Evolutionary conservation across 1,140 invertebrate species (phyloP).

Genomic region (Trichomalopsis sarcophagae): DNA sequence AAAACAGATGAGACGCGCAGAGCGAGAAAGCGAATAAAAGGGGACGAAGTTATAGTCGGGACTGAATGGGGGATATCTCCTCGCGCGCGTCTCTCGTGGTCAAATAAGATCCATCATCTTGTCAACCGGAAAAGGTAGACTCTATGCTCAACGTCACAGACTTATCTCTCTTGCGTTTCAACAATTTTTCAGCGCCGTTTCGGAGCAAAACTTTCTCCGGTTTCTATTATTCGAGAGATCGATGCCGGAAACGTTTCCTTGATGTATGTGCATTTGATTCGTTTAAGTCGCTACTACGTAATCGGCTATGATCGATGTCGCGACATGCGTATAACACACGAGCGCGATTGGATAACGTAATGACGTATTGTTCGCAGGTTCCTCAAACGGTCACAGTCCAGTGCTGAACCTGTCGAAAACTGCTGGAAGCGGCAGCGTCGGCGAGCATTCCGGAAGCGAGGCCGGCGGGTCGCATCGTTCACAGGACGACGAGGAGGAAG

Average conservation of each 20-base stretch:
- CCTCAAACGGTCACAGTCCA: slow-evolving; percentile 91
- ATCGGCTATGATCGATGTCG: background rate
- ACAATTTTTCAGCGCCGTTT: slow-evolving; percentile 51
- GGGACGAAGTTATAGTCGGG: slow-evolving; percentile 16
- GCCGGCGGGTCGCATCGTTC: slow-evolving; percentile 78
- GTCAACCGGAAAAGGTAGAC: slow-evolving; percentile 58
- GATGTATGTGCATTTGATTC: slow-evolving; percentile 34
- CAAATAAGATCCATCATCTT: slow-evolving; percentile 75
- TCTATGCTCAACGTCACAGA: slow-evolving; percentile 9
- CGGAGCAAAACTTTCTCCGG: background rate
- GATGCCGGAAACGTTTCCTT: slow-evolving; percentile 11
- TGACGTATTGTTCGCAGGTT: slow-evolving; percentile 78
- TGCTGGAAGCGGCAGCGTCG: slow-evolving; percentile 81
- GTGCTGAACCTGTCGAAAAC: slow-evolving; percentile 93
- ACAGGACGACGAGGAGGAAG: slow-evolving; percentile 81
- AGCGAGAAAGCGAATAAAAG: slow-evolving; percentile 18
- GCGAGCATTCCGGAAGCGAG: slow-evolving; percentile 79
- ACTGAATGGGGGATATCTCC: slow-evolving; percentile 36
- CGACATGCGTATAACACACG: too few species aligned
- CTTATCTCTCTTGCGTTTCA: slow-evolving; percentile 50
- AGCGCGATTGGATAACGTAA: background rate
- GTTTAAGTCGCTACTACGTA: background rate
- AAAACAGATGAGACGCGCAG: slow-evolving; percentile 58
- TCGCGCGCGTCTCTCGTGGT: slow-evolving; percentile 58
- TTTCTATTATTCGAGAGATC: slow-evolving; percentile 45